These are phyloP conservation scores for Callaeas wilsoni DNA, from an alignment of 2,113 vertebrate species.

Conservation along the genomic window DNA sequence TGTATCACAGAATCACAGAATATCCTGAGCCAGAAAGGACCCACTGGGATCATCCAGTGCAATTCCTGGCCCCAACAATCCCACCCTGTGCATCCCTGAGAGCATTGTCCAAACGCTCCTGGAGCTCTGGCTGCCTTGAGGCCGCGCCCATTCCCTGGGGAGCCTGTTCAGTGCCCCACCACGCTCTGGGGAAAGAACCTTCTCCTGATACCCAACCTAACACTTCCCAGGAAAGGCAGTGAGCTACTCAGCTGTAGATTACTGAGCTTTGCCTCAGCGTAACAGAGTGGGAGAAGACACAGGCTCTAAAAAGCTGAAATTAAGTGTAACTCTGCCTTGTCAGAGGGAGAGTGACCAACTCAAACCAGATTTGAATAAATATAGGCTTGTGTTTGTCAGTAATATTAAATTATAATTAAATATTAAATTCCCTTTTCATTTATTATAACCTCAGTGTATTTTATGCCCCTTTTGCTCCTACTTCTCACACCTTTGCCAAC, in stretches of 20 bases:
- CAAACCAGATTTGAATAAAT: neutral
- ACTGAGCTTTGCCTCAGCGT: neutral
- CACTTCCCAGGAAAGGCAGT: neutral
- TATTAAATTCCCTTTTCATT: neutral
- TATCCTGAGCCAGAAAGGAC: neutral
- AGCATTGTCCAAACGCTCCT: fast-evolving
- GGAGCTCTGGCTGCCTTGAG: neutral
- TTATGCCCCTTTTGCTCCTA: neutral
- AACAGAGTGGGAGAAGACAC: neutral
- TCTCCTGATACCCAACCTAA: neutral
- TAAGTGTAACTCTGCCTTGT: neutral
- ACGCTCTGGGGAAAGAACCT: neutral
- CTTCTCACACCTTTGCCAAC: neutral
- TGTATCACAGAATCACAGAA: neutral
- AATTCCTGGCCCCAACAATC: neutral
- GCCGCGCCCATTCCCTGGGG: neutral
- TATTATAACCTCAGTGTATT: neutral
- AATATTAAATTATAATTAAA: neutral
- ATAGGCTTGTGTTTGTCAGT: neutral
- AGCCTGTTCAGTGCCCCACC: neutral
- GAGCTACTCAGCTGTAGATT: neutral
- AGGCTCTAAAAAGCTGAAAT: neutral
- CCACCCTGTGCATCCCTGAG: neutral
- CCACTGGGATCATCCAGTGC: neutral
- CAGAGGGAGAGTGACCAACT: neutral